phyloP scores from a whole-genome alignment of 2,888 invertebrate genomes.

The Hedya salicella region DNA sequence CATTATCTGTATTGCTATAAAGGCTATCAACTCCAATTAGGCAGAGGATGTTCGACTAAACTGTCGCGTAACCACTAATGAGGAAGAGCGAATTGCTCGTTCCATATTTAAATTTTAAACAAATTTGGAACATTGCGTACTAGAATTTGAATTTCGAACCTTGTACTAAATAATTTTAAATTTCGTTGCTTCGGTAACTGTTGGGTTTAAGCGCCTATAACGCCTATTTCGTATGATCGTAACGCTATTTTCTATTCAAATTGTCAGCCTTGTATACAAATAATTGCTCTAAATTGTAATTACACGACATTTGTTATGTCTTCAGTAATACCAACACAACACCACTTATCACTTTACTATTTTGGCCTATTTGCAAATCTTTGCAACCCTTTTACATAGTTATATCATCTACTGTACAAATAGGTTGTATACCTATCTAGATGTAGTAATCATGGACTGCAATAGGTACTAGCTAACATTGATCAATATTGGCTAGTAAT shows the following conservation, averaged over 20 bases:
- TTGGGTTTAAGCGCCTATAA: conserved; percentile 6
- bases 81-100: conserved; percentile 79
- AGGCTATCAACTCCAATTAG: conserved; percentile 44
- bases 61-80: conserved; percentile 74
- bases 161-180: conserved; percentile 6
- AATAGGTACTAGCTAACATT: background rate
- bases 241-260: conserved; percentile 30
- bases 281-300: conserved; percentile 22
- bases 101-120: conserved; percentile 61
- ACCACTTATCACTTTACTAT: conserved; percentile 1
- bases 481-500: background rate
- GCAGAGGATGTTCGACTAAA: conserved; percentile 73
- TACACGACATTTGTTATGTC: conserved; percentile 25
- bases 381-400: conserved; percentile 11
- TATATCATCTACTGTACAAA: background rate
- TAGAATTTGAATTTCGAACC: conserved; percentile 38
- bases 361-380: conserved; percentile 3
- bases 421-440: background rate
- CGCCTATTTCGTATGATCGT: conserved; percentile 22
- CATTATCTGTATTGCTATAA: conserved; percentile 43
- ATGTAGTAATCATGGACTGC: conserved; percentile 28
- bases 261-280: conserved; percentile 31
- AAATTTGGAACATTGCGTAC: conserved; percentile 51
- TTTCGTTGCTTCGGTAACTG: conserved; percentile 2
- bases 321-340: conserved; percentile 18